These are phyloP conservation scores for Xerus rutilus DNA, from an alignment of 2,797 vertebrate species.

Conservation along the genomic window DNA sequence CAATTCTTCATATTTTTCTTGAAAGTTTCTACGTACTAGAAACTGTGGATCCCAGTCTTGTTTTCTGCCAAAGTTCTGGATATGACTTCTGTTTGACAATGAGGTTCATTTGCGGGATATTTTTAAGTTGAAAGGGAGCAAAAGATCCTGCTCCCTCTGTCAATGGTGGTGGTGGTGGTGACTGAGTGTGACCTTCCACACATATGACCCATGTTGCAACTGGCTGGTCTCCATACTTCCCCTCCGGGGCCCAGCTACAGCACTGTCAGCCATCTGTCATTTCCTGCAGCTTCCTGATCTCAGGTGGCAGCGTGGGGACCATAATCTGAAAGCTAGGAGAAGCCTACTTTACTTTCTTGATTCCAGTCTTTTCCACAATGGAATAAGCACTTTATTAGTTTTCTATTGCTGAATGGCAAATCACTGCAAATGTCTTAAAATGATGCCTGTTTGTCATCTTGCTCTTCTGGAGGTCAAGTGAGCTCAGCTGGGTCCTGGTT, in stretches of 20 bases:
- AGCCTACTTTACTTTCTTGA: background rate
- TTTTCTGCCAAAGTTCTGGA: background rate
- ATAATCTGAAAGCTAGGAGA: background rate
- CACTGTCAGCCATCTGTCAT: background rate
- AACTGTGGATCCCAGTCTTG: background rate
- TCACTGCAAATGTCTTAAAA: background rate
- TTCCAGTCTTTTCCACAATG: background rate
- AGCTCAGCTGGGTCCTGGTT: background rate
- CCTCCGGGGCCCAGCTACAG: background rate
- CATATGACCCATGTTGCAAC: background rate
- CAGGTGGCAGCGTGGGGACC: background rate
- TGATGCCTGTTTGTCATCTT: background rate
- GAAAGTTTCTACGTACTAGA: background rate
- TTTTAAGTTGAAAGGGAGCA: background rate
- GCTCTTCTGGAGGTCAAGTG: background rate
- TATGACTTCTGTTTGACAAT: background rate
- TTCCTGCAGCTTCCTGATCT: background rate
- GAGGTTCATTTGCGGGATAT: background rate
- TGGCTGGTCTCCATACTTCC: background rate
- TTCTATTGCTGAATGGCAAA: background rate
- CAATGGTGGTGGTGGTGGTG: no score
- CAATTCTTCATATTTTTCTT: constrained; percentile 18
- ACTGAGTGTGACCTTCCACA: background rate
- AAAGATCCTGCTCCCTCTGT: background rate
- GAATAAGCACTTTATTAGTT: background rate